phyloP scores from a whole-genome alignment of 2,113 vertebrate genomes.

The Leptobrachium leishanense region DNA sequence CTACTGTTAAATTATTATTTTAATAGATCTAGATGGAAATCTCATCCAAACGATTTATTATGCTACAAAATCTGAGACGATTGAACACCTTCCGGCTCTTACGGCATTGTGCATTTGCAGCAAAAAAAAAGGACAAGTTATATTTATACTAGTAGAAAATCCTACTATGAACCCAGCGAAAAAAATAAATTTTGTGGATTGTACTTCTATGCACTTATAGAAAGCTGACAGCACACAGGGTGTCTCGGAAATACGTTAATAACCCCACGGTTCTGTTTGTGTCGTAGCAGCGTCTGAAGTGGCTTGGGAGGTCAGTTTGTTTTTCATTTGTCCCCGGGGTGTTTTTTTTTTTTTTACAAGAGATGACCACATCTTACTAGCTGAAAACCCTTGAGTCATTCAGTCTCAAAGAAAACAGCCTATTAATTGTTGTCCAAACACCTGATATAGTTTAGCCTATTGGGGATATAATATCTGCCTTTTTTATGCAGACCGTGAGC shows the following conservation, averaged over 20 bases:
- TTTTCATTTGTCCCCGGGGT: conserved; percentile 20
- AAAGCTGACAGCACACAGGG: not conserved
- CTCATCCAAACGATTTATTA: too few relatives aligned
- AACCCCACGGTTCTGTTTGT: conserved; percentile 9
- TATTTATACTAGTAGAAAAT: too few relatives aligned
- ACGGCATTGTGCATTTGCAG: too few relatives aligned
- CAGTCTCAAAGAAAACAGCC: conserved; percentile 35
- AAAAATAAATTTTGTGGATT: not conserved
- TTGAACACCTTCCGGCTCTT: too few relatives aligned
- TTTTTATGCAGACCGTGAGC: conserved; percentile 10
- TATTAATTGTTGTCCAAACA: conserved; percentile 47
- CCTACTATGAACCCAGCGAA: too few relatives aligned
- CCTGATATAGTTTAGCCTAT: conserved; percentile 34
- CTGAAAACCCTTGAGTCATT: conserved; percentile 37
- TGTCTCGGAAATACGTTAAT: not conserved
- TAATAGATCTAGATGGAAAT: too few relatives aligned
- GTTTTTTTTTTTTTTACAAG: not conserved
- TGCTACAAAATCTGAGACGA: too few relatives aligned
- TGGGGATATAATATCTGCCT: conserved; percentile 33
- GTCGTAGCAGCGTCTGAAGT: not conserved
- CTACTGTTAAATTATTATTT: too few relatives aligned
- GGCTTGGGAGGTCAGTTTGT: conserved; percentile 35
- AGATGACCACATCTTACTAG: conserved; percentile 31
- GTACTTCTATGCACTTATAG: not conserved
- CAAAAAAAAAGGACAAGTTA: too few relatives aligned